Percentiles rank a stretch among this genome's conserved stretches.
phyloP scores from a whole-genome alignment of 92 coral and sea anemone genomes.

The Metridium senile region DNA sequence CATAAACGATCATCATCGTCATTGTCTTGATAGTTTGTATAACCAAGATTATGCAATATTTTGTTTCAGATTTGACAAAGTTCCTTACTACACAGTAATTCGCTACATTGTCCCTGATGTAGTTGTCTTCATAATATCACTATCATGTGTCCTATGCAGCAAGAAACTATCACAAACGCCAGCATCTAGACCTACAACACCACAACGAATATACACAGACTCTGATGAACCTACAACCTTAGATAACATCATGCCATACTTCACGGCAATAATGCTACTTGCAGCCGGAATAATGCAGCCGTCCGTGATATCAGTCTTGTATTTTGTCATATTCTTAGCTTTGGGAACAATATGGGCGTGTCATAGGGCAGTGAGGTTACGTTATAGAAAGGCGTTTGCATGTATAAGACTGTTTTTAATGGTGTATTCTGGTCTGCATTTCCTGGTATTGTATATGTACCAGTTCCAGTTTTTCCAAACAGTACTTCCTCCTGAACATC shows the following conservation, averaged over 20 bases:
- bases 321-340: constrained; percentile 77
- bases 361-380: constrained; percentile 68
- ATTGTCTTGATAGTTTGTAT: too few species aligned
- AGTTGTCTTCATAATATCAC: constrained; percentile 68
- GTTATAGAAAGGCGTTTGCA: constrained; percentile 70
- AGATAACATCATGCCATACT: constrained; percentile 80
- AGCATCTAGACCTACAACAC: constrained; percentile 51
- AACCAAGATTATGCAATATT: background rate
- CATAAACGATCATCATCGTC: too few species aligned
- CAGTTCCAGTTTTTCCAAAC: constrained; percentile 95
- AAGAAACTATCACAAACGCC: constrained; percentile 61
- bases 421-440: constrained; percentile 89
- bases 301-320: constrained; percentile 75
- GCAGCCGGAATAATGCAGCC: constrained; percentile 91
- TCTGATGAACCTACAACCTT: constrained; percentile 55
- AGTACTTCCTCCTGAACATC: constrained; percentile 67
- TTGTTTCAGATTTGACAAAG: constrained; percentile 83
- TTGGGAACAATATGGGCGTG: constrained; percentile 97
- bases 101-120: constrained; percentile 88
- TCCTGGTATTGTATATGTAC: constrained; percentile 72
- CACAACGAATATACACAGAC: constrained; percentile 28
- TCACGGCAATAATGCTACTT: constrained; percentile 81
- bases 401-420: constrained; percentile 75
- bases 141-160: constrained; percentile 77
- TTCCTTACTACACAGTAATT: constrained; percentile 78